Base-by-base conservation (phyloP, 2,797 vertebrate species). In the Threskiornis aethiopicus region DNA sequence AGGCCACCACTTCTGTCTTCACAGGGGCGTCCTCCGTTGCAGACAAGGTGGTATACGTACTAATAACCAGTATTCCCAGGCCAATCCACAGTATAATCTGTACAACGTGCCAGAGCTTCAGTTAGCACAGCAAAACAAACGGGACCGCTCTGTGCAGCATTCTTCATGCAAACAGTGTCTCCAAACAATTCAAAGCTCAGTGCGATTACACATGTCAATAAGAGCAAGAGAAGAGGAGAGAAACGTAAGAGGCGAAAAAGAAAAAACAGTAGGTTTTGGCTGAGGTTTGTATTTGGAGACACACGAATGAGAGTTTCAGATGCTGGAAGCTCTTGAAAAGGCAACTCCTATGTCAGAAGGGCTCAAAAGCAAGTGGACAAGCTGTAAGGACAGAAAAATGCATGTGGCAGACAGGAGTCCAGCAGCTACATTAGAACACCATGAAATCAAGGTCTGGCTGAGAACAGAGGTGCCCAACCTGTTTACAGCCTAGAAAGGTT, bases 51-150 rank as follows among this genome's bases (percentile, higher is more conserved):
- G 99, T 99, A 58, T 99, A 97, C 4, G 99, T 99, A 96, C 99
- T 99, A 96, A 99, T 96, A 49, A 99, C 98, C 73, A 99, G 98
- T 96, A 99, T 98, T 17, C 99, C 99, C 90, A 99, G 98, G 78
- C 99, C 99, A 1, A 99, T 99, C 89, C 98, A 99, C 44, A 99
- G 98, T 84, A 99, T 99, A 81, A 99, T 97, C 99, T 99, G 94
- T 58, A 95, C 21, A 51, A 92, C 2, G 84, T 8, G 59, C 61
- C 79, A 96, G 49, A 95, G 69, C 47, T 26, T 26, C 61, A 14
- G 84, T 96, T 9, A 95, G 80, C 67, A 51, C 33, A 76, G 84
- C 26, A 24, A 49, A 88, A 46, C 84, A 39, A 65, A 13, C 1
- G 1, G 39, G 8, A 11, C 28, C 5, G 69, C 87, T 42, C 72